Percentiles rank a stretch among this genome's conserved stretches.
phyloP scores from a whole-genome alignment of 2,888 invertebrate genomes.

The Dolichopus griseipennis region DNA sequence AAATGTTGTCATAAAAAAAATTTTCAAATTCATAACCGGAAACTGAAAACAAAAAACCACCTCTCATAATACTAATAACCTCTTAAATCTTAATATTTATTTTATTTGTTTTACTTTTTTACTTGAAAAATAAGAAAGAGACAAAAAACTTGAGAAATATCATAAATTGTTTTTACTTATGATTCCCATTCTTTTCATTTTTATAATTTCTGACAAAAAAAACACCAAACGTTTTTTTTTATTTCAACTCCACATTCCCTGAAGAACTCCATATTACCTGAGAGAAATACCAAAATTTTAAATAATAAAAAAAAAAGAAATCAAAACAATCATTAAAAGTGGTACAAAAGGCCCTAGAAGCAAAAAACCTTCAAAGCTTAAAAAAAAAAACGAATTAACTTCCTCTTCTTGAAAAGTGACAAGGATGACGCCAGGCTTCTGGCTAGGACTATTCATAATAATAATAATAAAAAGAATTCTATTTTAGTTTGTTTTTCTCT shows the following conservation, averaged over 20 bases:
- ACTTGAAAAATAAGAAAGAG: neutral
- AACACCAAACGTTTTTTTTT: neutral
- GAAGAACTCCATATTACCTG: too few species aligned
- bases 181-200: too few species aligned
- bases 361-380: neutral
- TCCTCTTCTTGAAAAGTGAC: conserved; percentile 4
- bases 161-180: neutral
- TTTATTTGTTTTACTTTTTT: neutral
- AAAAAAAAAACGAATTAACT: neutral
- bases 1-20: too few species aligned
- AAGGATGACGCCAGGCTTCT: conserved; percentile 6
- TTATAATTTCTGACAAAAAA: too few species aligned
- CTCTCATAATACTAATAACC: conserved; percentile 2
- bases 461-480: neutral
- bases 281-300: neutral
- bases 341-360: neutral
- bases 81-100: neutral
- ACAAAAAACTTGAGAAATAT: neutral
- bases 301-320: neutral
- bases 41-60: neutral
- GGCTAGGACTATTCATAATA: neutral
- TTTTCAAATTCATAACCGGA: neutral
- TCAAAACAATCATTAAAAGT: too few species aligned
- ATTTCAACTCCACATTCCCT: neutral
- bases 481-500: neutral